These are phyloP conservation scores for Charanyca ferruginea DNA, from an alignment of 2,888 invertebrate genomes.

Conservation along the genomic window DNA sequence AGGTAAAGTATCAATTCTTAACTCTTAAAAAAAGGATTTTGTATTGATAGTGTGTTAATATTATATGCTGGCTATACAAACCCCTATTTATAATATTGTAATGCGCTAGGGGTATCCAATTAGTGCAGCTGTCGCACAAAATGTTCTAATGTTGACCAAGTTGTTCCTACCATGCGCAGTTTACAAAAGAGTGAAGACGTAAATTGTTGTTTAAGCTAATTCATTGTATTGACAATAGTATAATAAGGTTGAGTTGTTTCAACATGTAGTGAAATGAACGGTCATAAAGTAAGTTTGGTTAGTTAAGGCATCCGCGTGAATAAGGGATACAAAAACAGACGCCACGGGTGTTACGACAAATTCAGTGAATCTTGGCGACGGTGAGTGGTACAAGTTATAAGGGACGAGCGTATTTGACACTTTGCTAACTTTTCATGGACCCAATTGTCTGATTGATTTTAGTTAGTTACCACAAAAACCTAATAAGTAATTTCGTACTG, in stretches of 20 bases:
- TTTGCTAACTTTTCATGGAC: background rate
- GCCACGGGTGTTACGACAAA: conserved; percentile 76
- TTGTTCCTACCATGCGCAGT: background rate
- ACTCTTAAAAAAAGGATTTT: background rate
- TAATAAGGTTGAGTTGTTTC: conserved; percentile 62
- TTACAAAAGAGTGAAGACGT: conserved; percentile 17
- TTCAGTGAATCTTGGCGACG: conserved; percentile 68
- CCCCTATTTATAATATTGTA: conserved; percentile 6
- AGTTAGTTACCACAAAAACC: background rate
- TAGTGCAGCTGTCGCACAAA: conserved; percentile 27
- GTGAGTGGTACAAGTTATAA: conserved; percentile 68
- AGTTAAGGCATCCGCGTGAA: conserved; percentile 70
- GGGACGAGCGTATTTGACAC: background rate
- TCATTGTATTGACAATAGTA: conserved; percentile 42
- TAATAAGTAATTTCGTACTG: background rate
- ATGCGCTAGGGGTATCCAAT: conserved; percentile 1
- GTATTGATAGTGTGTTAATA: background rate
- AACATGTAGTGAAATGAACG: conserved; percentile 49
- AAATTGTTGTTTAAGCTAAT: conserved; percentile 19
- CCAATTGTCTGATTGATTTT: background rate
- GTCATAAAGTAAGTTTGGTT: conserved; percentile 61
- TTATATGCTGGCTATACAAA: background rate
- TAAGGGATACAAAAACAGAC: conserved; percentile 76
- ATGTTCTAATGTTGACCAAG: conserved; percentile 1
- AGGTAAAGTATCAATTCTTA: background rate